phyloP scores from a whole-genome alignment of 30 jellyfish, hydroid and myxozoan genomes.

The Nemopilema nomurai region DNA sequence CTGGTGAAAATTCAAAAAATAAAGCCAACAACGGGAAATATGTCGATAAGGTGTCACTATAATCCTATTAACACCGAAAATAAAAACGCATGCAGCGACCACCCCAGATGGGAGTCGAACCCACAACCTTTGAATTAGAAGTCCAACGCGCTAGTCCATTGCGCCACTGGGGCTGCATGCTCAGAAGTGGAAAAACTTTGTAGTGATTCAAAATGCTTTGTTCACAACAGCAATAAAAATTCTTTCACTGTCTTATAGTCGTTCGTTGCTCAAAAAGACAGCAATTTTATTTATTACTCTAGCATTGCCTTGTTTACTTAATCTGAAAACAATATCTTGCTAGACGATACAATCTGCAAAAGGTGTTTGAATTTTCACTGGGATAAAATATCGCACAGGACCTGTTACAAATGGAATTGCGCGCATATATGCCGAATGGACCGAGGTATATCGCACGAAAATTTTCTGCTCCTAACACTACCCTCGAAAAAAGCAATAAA shows the following conservation, averaged over 20 bases:
- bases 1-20: background rate
- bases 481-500: too few species aligned
- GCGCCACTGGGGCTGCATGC: conserved; percentile 87
- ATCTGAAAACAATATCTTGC: too few species aligned
- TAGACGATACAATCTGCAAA: too few species aligned
- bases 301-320: too few species aligned
- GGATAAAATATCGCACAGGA: too few species aligned
- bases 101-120: conserved; percentile 89
- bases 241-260: background rate
- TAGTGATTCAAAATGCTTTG: background rate
- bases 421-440: too few species aligned
- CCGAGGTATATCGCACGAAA: too few species aligned
- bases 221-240: background rate
- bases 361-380: too few species aligned
- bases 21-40: too few species aligned
- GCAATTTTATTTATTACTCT: too few species aligned
- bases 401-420: too few species aligned
- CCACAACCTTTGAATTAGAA: conserved; percentile 81
- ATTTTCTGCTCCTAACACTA: too few species aligned
- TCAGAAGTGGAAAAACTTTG: background rate
- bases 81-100: conserved; percentile 56
- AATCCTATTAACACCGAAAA: background rate
- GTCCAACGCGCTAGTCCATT: conserved; percentile 88
- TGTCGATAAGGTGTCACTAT: background rate
- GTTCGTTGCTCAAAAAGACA: background rate